Evolutionary conservation across 2,797 vertebrate genomes (phyloP).

Genomic region (Rhinichthys osculus): DNA sequence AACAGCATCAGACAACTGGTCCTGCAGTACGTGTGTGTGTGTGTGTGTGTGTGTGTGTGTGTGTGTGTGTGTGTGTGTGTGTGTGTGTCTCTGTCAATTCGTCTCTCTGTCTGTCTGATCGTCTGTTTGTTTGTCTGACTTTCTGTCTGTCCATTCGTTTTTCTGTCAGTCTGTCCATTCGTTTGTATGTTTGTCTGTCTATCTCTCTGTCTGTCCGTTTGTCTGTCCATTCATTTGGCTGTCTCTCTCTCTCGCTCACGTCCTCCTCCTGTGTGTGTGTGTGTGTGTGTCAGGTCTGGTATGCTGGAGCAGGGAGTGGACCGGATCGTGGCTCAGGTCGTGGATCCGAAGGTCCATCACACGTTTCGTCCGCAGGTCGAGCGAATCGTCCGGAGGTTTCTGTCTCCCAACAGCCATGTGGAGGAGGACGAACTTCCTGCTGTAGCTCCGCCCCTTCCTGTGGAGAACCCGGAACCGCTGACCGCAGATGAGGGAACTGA

Average conservation of each 20-base stretch:
- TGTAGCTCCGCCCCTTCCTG: slow-evolving; percentile 65
- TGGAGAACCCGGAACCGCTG: slow-evolving; percentile 80
- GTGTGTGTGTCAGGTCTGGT: slow-evolving; percentile 84
- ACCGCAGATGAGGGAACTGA: slow-evolving; percentile 79
- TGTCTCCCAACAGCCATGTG: slow-evolving; percentile 88
- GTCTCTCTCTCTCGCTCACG: neutral
- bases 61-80: slow-evolving; percentile 56
- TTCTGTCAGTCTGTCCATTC: neutral
- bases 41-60: too few relatives aligned
- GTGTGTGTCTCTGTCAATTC: too few relatives aligned
- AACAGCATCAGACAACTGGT: slow-evolving; percentile 98
- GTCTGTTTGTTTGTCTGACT: neutral
- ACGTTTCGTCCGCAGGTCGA: slow-evolving; percentile 98
- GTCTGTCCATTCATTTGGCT: neutral
- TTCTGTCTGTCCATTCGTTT: fast-evolving
- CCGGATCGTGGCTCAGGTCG: slow-evolving; percentile 97
- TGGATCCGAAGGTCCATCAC: slow-evolving; percentile 98
- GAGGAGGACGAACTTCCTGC: slow-evolving; percentile 73
- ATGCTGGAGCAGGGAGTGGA: slow-evolving; percentile 99
- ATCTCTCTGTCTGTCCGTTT: too few relatives aligned
- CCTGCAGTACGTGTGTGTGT: slow-evolving; percentile 86
- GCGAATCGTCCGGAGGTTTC: slow-evolving; percentile 92
- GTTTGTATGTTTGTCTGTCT: fast-evolving
- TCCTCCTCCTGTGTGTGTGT: neutral
- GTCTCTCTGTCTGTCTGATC: too few relatives aligned